A percentile compares a stretch with the other conserved stretches of the same genome.
These are phyloP conservation scores for Clarias laeviceps DNA, from an alignment of 2,797 vertebrate genomes.

Conservation along the genomic window DNA sequence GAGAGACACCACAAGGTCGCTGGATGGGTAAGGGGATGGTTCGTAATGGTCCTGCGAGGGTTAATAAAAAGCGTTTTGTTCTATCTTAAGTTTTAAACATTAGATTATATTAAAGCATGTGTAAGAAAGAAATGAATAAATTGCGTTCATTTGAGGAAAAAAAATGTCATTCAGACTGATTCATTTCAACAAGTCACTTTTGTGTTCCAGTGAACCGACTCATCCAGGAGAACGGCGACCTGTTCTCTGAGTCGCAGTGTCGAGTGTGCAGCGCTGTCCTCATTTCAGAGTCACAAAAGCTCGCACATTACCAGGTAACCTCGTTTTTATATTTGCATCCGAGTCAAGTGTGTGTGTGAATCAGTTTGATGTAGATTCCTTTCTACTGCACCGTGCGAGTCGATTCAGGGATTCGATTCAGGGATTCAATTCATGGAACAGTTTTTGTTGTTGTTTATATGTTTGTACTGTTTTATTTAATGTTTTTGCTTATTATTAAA, in stretches of 20 bases:
- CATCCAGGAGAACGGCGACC: slow-evolving; percentile 88
- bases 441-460: too few relatives aligned
- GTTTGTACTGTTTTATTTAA: too few relatives aligned
- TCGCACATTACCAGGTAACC: slow-evolving; percentile 91
- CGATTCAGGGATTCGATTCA: not conserved
- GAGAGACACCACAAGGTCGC: slow-evolving; percentile 39
- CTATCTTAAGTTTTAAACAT: not conserved
- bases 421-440: not conserved
- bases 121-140: not conserved
- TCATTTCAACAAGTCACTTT: slow-evolving; percentile 16
- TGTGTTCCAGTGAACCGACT: slow-evolving; percentile 83
- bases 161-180: slow-evolving; percentile 5
- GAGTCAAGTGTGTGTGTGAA: not conserved
- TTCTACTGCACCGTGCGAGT: not conserved
- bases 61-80: not conserved
- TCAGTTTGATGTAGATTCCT: not conserved
- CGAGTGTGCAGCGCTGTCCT: slow-evolving; percentile 94
- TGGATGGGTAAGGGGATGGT: not conserved
- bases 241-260: slow-evolving; percentile 92
- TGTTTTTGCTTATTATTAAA: too few relatives aligned
- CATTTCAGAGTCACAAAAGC: slow-evolving; percentile 93
- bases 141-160: not conserved
- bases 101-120: not conserved
- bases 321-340: not conserved
- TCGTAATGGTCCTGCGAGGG: too few relatives aligned